These are phyloP conservation scores for Pseudotriccus pelzelni DNA, from an alignment of 2,797 vertebrate genomes.

Conservation along the genomic window DNA sequence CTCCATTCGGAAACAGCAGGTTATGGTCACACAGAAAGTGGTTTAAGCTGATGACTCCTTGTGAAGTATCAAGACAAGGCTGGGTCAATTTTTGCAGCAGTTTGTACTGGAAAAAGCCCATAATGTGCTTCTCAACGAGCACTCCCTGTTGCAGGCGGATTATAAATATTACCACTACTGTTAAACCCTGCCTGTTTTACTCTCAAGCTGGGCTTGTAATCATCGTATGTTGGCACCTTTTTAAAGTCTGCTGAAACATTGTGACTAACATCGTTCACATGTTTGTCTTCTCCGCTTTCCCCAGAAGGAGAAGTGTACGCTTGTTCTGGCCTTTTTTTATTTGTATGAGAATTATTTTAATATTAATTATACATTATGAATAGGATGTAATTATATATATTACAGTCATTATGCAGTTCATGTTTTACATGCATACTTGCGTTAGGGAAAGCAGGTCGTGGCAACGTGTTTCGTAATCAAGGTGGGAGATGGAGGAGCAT, in stretches of 20 bases:
- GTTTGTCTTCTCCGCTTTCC: neutral
- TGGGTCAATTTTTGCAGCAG: neutral
- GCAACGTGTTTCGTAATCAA: neutral
- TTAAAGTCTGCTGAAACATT: neutral
- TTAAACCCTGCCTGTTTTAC: neutral
- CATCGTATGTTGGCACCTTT: neutral
- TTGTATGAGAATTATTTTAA: neutral
- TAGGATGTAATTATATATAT: constrained; percentile 36
- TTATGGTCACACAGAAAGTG: fast-evolving
- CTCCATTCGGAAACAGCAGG: neutral
- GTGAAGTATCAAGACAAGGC: neutral
- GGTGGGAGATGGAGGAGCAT: neutral
- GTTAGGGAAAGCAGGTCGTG: constrained; percentile 37
- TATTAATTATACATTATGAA: constrained; percentile 48
- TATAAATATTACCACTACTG: constrained; percentile 19
- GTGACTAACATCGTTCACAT: neutral
- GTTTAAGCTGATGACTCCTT: neutral
- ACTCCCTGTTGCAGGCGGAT: neutral
- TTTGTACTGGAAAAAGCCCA: neutral
- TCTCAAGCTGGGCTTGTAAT: neutral
- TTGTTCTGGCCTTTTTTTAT: constrained; percentile 8
- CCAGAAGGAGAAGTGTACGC: neutral
- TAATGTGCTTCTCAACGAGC: neutral
- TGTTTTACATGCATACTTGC: constrained; percentile 21
- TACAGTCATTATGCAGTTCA: constrained; percentile 15